phyloP scores from a whole-genome alignment of 2,797 vertebrate species.

The Fistularia commersonii region DNA sequence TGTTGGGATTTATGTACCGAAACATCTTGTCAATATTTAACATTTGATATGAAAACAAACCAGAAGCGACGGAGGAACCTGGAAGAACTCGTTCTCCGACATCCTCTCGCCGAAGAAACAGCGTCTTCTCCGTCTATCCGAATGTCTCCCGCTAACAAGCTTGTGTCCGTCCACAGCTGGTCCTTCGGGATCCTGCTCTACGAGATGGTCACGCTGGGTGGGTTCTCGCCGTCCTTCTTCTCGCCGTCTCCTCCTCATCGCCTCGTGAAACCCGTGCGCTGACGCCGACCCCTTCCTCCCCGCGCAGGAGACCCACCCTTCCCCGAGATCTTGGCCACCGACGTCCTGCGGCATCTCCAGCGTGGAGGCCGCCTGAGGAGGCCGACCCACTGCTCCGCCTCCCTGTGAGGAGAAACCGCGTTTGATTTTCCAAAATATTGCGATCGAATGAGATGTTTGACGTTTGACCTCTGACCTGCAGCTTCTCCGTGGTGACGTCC shows the following conservation, averaged over 20 bases:
- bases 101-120: too few species aligned
- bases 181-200: conserved; percentile 92
- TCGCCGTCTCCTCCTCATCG: too few species aligned
- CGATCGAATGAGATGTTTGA: not conserved
- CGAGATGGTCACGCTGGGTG: conserved; percentile 91
- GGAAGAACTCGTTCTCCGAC: too few species aligned
- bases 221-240: conserved; percentile 20
- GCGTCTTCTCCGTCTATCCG: too few species aligned
- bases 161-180: conserved; percentile 75
- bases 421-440: too few species aligned
- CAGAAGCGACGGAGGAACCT: too few species aligned
- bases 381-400: conserved; percentile 77
- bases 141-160: too few species aligned
- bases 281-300: too few species aligned
- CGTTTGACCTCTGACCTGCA: conserved; percentile 30
- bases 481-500: conserved; percentile 79
- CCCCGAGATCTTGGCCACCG: conserved; percentile 71
- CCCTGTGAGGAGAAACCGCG: conserved; percentile 73
- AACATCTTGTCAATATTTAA: too few species aligned
- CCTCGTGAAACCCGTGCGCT: too few species aligned
- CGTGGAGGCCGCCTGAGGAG: conserved; percentile 77
- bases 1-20: too few species aligned
- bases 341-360: conserved; percentile 84
- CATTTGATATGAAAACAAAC: too few species aligned
- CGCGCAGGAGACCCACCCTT: conserved; percentile 86